Conservation (phyloP, 1,140 invertebrate species). For the Heliothis virescens region DNA sequence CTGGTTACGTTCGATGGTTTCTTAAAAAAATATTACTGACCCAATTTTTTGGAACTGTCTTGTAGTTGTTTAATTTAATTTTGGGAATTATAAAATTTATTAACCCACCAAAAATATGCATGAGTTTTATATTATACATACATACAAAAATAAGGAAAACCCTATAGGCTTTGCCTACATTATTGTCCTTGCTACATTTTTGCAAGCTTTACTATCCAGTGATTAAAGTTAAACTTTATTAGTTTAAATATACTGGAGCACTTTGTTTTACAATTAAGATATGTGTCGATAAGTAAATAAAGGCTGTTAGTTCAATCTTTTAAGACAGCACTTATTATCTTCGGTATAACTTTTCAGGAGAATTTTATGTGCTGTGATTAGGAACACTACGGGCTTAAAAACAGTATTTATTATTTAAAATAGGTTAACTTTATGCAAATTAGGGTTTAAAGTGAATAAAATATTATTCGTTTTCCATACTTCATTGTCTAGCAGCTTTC, state of each 20-base stretch:
- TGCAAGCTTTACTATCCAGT: not conserved
- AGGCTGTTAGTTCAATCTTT: constrained; percentile 1
- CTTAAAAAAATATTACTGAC: not conserved
- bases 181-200: not conserved
- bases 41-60: not conserved
- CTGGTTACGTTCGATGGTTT: not conserved
- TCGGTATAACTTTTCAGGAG: not conserved
- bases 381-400: not conserved
- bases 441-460: too few relatives aligned
- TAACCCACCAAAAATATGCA: too few relatives aligned
- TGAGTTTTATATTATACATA: too few relatives aligned
- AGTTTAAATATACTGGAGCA: not conserved
- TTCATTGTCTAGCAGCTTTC: too few relatives aligned
- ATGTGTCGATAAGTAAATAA: not conserved
- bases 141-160: too few relatives aligned
- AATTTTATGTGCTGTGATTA: not conserved
- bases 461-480: too few relatives aligned
- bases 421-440: too few relatives aligned
- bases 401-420: not conserved
- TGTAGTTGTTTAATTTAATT: not conserved
- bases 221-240: not conserved
- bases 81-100: too few relatives aligned
- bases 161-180: too few relatives aligned
- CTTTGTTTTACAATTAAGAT: constrained; percentile 26
- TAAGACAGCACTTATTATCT: not conserved